Conservation (phyloP, 2,797 vertebrate genomes). For the Muscicapa striata region DNA sequence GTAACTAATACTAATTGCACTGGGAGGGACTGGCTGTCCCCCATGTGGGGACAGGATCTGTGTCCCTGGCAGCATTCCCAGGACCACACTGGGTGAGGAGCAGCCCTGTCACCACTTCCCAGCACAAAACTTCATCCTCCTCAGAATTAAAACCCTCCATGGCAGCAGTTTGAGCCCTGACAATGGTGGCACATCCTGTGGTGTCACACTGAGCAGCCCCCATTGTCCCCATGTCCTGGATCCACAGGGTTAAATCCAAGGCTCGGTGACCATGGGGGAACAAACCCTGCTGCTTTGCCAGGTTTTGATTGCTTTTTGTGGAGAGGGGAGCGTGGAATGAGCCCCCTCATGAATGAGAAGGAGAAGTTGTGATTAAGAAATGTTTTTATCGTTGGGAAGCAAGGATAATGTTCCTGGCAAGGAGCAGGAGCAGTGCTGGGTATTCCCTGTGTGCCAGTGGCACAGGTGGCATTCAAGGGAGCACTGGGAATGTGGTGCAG, state of each 20-base stretch:
- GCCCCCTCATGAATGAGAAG: background rate
- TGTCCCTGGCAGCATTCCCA: background rate
- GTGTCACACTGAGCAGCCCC: background rate
- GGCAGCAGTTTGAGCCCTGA: background rate
- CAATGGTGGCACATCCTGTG: background rate
- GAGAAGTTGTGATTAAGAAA: background rate
- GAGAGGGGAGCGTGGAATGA: background rate
- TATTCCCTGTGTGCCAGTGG: background rate
- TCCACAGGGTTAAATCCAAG: background rate
- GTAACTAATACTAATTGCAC: background rate
- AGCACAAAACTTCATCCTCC: background rate
- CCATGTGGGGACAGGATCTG: fast-evolving
- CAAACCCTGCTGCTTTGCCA: background rate
- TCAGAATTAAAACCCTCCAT: fast-evolving
- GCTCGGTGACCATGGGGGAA: background rate
- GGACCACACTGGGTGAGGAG: fast-evolving
- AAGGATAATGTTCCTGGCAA: background rate
- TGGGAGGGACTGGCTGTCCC: background rate
- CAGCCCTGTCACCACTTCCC: background rate
- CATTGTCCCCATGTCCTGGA: background rate
- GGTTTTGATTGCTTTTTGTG: background rate
- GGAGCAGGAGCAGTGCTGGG: fast-evolving
- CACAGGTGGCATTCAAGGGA: fast-evolving
- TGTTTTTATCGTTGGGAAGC: background rate
- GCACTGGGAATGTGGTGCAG: fast-evolving